phyloP scores from a whole-genome alignment of 2,797 vertebrate species.

The Vireo griseus region DNA sequence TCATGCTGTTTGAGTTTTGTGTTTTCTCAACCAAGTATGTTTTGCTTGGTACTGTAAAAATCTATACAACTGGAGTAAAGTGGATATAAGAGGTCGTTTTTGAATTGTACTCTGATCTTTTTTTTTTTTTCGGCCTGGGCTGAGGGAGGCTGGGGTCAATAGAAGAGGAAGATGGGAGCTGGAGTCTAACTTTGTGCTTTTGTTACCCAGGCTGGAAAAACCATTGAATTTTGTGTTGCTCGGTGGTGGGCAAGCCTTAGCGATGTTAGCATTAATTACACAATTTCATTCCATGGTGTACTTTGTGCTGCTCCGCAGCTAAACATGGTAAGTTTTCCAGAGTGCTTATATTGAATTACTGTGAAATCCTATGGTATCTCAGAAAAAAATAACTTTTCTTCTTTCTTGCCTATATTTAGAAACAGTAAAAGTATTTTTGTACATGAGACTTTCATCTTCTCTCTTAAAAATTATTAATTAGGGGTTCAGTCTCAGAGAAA shows the following conservation, averaged over 20 bases:
- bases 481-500: background rate
- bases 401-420: background rate
- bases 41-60: background rate
- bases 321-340: slow-evolving; percentile 87
- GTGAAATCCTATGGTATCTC: background rate
- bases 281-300: slow-evolving; percentile 92
- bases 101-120: background rate
- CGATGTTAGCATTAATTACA: slow-evolving; percentile 92
- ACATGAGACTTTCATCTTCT: background rate
- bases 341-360: background rate
- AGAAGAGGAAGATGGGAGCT: background rate
- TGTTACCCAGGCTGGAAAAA: slow-evolving; percentile 81
- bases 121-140: background rate
- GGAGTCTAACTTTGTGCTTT: background rate
- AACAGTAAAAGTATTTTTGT: background rate
- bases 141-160: background rate
- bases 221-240: slow-evolving; percentile 94
- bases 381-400: background rate
- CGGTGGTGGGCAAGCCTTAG: slow-evolving; percentile 99
- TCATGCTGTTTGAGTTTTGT: background rate
- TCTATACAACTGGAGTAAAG: background rate
- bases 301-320: slow-evolving; percentile 84
- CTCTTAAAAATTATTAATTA: background rate
- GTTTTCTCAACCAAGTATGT: background rate
- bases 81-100: background rate